phyloP scores from a whole-genome alignment of 2,797 vertebrate species.

The Hoplostethus atlanticus region DNA sequence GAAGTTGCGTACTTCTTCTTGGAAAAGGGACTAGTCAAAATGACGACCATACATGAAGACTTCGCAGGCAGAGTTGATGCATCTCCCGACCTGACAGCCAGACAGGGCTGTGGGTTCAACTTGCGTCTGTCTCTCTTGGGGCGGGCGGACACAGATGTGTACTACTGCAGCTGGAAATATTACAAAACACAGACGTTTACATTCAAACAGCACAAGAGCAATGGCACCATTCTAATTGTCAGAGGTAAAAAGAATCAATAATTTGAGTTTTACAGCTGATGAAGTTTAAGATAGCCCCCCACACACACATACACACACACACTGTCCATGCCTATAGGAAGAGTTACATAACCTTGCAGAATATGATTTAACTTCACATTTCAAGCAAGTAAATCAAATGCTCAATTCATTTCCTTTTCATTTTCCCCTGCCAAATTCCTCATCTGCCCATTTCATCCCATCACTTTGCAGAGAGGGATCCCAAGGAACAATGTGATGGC shows the following conservation, averaged over 20 bases:
- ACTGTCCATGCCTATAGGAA: neutral
- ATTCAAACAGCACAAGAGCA: rapidly evolving
- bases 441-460: neutral
- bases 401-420: neutral
- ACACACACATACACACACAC: too few species aligned
- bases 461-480: slow-evolving; percentile 42
- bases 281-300: too few species aligned
- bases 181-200: rapidly evolving
- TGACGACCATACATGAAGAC: rapidly evolving
- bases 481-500: slow-evolving; percentile 30
- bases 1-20: slow-evolving; percentile 41
- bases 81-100: rapidly evolving
- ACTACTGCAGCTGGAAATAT: slow-evolving; percentile 68
- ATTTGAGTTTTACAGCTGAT: neutral
- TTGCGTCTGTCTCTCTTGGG: slow-evolving; percentile 59
- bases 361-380: too few species aligned
- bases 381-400: neutral
- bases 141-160: slow-evolving; percentile 69
- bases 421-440: too few species aligned
- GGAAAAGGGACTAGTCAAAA: rapidly evolving
- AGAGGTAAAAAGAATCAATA: slow-evolving; percentile 55
- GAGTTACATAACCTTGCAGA: neutral
- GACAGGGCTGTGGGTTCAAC: slow-evolving; percentile 9
- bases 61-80: slow-evolving; percentile 31
- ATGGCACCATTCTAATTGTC: slow-evolving; percentile 66